These are phyloP conservation scores for Sarcophaga subvicina DNA, from an alignment of 2,888 invertebrate genomes.

Conservation along the genomic window DNA sequence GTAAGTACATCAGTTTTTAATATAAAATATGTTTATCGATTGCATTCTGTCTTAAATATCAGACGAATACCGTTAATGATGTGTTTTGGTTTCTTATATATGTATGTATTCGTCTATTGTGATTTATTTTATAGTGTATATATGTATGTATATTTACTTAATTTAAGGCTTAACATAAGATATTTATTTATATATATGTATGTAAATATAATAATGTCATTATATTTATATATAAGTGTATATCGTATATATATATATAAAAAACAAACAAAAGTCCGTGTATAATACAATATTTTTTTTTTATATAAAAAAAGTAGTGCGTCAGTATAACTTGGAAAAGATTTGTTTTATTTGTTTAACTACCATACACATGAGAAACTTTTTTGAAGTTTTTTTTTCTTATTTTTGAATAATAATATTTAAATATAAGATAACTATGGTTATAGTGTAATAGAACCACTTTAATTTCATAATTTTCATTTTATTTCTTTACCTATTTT, in stretches of 20 bases:
- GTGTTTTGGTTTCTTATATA: conserved; percentile 19
- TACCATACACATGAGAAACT: conserved; percentile 42
- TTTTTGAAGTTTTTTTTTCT: conserved; percentile 19
- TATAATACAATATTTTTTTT: conserved; percentile 61
- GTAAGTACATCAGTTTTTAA: not conserved
- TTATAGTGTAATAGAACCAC: conserved; percentile 69
- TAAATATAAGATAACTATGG: conserved; percentile 51
- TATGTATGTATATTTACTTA: conserved; percentile 13
- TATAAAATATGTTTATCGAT: too few species aligned
- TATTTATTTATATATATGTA: not conserved
- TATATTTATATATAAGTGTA: not conserved
- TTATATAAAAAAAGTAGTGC: conserved; percentile 57
- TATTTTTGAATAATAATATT: conserved; percentile 19
- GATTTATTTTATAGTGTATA: not conserved
- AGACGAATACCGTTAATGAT: not conserved
- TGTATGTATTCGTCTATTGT: not conserved
- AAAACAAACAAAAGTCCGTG: conserved; percentile 50
- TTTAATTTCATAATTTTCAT: conserved; percentile 42
- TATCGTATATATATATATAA: not conserved
- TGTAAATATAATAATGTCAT: conserved; percentile 11
- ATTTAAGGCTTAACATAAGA: not conserved
- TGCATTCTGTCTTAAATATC: not conserved
- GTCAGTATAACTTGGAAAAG: conserved; percentile 32
- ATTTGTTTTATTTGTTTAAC: conserved; percentile 12
- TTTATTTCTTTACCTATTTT: not conserved